Evolutionary conservation across 2,797 vertebrate species (phyloP).

Genomic region (Oophaga sylvatica): DNA sequence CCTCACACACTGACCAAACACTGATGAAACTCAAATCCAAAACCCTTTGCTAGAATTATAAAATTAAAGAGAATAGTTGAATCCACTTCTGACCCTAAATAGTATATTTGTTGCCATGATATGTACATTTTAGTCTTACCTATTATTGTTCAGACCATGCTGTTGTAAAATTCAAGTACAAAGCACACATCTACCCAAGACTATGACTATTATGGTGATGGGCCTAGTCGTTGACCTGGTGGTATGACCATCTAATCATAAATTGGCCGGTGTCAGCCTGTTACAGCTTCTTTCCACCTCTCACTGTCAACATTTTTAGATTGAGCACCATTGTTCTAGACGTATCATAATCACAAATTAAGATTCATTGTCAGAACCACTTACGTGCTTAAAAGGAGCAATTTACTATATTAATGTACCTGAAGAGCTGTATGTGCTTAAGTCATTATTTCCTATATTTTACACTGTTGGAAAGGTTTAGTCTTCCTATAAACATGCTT

Average conservation of each 20-base stretch:
- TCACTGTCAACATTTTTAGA: neutral
- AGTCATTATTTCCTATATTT: neutral
- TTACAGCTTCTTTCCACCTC: neutral
- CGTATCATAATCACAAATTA: slow-evolving; percentile 14
- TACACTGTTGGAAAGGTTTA: neutral
- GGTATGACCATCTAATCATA: neutral
- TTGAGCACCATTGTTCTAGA: neutral
- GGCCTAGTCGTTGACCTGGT: neutral
- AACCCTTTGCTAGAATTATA: too few species aligned
- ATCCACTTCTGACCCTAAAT: neutral
- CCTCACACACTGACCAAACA: too few species aligned
- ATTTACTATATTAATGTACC: neutral
- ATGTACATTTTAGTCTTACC: too few species aligned
- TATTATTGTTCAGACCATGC: neutral
- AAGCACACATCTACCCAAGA: neutral
- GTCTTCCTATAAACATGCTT: neutral
- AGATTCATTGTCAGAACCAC: neutral
- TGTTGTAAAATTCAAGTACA: neutral
- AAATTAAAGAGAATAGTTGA: neutral
- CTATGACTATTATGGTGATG: neutral
- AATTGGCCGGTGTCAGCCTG: neutral
- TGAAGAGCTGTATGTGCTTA: neutral
- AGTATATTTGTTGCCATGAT: too few species aligned
- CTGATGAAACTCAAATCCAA: too few species aligned
- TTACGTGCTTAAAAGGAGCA: neutral